Evolutionary conservation across 2,888 invertebrate species (phyloP), one percentile per base, ranked within the genome.

Genomic region (Nebria salina): DNA sequence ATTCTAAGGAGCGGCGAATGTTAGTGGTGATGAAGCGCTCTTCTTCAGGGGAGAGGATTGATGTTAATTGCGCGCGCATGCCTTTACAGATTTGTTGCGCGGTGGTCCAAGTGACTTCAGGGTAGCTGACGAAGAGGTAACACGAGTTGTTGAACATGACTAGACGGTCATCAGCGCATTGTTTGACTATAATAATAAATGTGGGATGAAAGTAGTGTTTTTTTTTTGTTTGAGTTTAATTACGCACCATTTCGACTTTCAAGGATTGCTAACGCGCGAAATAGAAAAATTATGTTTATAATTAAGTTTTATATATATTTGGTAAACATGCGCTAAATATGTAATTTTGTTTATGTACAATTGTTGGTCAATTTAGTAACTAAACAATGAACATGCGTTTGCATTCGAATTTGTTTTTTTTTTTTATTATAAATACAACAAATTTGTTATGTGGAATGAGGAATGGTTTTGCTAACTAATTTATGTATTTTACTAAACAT

Each of bases 121-220:
- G 95, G 86, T 94, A 94, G 42, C 94, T 93, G 65, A 94, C 93
- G 87, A 95, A 92, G 9, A 95, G 90, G 89, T 95, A 95, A 87
- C 95, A 95, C 83, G 93, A 92, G 72, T 92, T 92, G 86, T 93
- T 93, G 90, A 92, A 94, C 83, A 93, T 90, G 65, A 92, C 92
- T 83, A 94, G 92, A 82, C 93, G 92, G 84, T 93, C 92, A 86
- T 94, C 94, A 84, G 93, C 91, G 86, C 95, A 95, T 82, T 94
- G 93, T 85, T 92, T 91, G 8, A 92, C 93, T 91, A 91, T 87
- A 89, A 88, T 41, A 86, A 86, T 20, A 15, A 43, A 20, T 20
- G 20, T 20, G 20, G 20, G 20, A 20, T 20, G 20, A 20, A 20
- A 20, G 20, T 20, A 1, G 20, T 20, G 20, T 20, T 20, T 20